Percentiles rank a stretch among this genome's conserved stretches.
These are phyloP conservation scores for Rhinophrynus dorsalis DNA, from an alignment of 2,797 vertebrate genomes.

Conservation along the genomic window DNA sequence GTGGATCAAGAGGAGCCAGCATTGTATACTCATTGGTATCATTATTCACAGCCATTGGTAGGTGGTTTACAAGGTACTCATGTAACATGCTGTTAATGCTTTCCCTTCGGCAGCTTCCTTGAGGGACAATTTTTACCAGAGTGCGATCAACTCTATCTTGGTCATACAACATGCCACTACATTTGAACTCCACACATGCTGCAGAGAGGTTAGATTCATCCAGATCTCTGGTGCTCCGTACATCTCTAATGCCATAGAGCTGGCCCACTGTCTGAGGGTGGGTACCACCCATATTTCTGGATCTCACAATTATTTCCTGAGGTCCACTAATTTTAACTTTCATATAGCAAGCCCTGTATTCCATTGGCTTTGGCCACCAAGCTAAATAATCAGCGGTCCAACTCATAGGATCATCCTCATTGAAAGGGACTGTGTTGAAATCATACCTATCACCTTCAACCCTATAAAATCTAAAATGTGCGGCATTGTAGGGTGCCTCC, in stretches of 20 bases:
- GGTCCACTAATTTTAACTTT: constrained; percentile 88
- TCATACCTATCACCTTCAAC: constrained; percentile 92
- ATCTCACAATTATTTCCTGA: constrained; percentile 88
- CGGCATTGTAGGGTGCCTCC: constrained; percentile 82
- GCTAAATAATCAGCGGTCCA: constrained; percentile 96
- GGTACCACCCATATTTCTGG: constrained; percentile 94
- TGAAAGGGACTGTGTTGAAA: constrained; percentile 94
- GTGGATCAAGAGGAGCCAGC: constrained; percentile 92
- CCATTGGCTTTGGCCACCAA: constrained; percentile 98
- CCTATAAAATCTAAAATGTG: constrained; percentile 94
- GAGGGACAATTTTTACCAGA: constrained; percentile 89
- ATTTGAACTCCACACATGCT: constrained; percentile 96
- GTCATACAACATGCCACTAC: constrained; percentile 95
- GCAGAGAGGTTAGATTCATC: constrained; percentile 76
- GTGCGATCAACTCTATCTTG: constrained; percentile 94
- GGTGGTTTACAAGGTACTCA: constrained; percentile 95
- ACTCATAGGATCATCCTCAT: constrained; percentile 94
- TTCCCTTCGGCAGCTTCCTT: constrained; percentile 90
- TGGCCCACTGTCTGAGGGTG: constrained; percentile 87
- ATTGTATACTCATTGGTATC: constrained; percentile 96
- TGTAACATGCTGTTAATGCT: constrained; percentile 89
- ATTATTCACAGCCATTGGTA: constrained; percentile 92
- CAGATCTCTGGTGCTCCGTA: constrained; percentile 85
- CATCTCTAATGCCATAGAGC: constrained; percentile 91
- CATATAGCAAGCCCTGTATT: constrained; percentile 93